phyloP scores from a whole-genome alignment of 2,113 vertebrate genomes.

The Plestiodon gilberti region DNA sequence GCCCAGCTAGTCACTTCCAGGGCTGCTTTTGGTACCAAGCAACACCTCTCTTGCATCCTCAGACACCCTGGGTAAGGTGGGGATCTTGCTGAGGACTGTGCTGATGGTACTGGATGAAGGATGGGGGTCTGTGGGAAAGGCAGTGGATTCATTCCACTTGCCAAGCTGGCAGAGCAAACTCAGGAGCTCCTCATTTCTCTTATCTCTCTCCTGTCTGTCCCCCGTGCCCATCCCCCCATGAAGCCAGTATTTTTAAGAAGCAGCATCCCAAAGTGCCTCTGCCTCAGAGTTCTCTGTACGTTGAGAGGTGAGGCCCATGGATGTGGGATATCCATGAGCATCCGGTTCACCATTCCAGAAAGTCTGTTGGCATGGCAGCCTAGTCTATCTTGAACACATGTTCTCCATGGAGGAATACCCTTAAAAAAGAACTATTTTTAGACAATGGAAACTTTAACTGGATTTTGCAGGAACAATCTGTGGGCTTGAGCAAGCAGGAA shows the following conservation, averaged over 20 bases:
- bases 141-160: not conserved
- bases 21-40: not conserved
- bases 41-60: not conserved
- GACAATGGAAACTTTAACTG: not conserved
- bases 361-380: not conserved
- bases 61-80: not conserved
- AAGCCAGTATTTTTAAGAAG: not conserved
- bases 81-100: no score
- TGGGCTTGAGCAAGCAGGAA: not conserved
- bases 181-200: not conserved
- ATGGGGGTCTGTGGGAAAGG: not conserved
- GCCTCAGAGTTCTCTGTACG: not conserved
- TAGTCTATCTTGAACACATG: not conserved
- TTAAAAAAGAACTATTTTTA: not conserved
- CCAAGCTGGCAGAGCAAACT: not conserved
- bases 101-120: not conserved
- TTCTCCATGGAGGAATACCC: not conserved
- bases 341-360: not conserved
- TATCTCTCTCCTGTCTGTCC: not conserved
- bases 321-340: not conserved
- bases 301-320: not conserved
- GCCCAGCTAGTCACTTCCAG: not conserved
- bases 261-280: conserved; percentile 6
- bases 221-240: not conserved
- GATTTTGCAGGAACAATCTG: not conserved